phyloP scores from a whole-genome alignment of 2,888 invertebrate species.

The Ferdinandea cuprea region DNA sequence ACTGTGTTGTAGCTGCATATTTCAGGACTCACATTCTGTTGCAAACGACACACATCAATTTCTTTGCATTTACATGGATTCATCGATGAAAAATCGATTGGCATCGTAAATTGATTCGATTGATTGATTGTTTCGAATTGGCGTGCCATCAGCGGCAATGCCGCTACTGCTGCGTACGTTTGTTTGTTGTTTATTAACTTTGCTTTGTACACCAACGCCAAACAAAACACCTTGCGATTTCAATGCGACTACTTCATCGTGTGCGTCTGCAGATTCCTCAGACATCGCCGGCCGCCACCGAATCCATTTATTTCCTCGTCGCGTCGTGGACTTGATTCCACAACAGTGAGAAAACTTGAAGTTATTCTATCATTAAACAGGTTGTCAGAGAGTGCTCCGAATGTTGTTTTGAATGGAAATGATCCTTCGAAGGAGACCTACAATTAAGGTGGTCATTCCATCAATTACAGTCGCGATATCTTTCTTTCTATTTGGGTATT shows the following conservation, averaged over 20 bases:
- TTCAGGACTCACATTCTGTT: constrained; percentile 36
- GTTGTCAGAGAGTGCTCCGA: constrained; percentile 47
- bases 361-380: constrained; percentile 56
- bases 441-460: constrained; percentile 72
- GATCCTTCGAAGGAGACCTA: constrained; percentile 55
- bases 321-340: constrained; percentile 15
- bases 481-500: constrained; percentile 47
- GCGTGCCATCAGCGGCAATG: constrained; percentile 69
- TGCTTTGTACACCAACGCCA: constrained; percentile 1
- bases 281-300: too few relatives aligned
- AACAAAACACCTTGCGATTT: constrained; percentile 66
- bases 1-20: neutral
- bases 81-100: constrained; percentile 74
- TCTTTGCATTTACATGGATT: constrained; percentile 70
- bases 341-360: constrained; percentile 48
- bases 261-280: constrained; percentile 50
- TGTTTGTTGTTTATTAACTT: constrained; percentile 70
- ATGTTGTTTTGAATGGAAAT: constrained; percentile 43
- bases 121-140: constrained; percentile 74
- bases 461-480: constrained; percentile 68
- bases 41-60: constrained; percentile 65
- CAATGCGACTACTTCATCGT: constrained; percentile 13
- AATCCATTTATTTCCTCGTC: constrained; percentile 41
- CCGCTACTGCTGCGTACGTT: constrained; percentile 48
- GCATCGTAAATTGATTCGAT: constrained; percentile 73